These are phyloP conservation scores for Ethmia dodecea DNA, from an alignment of 2,888 invertebrate genomes.

Conservation along the genomic window DNA sequence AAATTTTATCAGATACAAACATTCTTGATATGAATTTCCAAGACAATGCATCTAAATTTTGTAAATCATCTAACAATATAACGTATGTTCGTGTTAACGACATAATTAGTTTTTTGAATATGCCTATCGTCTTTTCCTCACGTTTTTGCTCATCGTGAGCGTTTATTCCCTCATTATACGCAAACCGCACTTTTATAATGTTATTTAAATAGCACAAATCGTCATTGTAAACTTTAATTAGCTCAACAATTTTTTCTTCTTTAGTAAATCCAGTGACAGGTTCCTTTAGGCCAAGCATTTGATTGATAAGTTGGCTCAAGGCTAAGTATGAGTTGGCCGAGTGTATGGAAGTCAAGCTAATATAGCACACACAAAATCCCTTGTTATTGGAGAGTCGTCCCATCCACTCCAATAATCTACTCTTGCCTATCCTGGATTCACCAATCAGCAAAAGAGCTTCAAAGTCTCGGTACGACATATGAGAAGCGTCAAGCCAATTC, in stretches of 20 bases:
- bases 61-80: constrained; percentile 69
- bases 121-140: constrained; percentile 47
- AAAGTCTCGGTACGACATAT: constrained; percentile 42
- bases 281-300: constrained; percentile 51
- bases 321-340: constrained; percentile 60
- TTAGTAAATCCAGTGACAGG: constrained; percentile 52
- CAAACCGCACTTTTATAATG: constrained; percentile 71
- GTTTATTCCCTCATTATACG: constrained; percentile 57
- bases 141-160: constrained; percentile 46
- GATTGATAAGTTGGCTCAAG: constrained; percentile 60
- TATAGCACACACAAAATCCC: constrained; percentile 34
- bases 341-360: constrained; percentile 56
- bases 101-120: constrained; percentile 54
- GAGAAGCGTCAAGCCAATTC: constrained; percentile 43
- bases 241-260: constrained; percentile 55
- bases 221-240: constrained; percentile 44
- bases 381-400: constrained; percentile 43
- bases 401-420: constrained; percentile 74
- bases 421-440: constrained; percentile 76
- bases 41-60: constrained; percentile 62
- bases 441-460: constrained; percentile 77
- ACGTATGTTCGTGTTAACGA: constrained; percentile 42
- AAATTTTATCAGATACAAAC: constrained; percentile 47
- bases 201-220: constrained; percentile 76
- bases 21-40: constrained; percentile 61